These are phyloP conservation scores for Drosophila orena DNA, from an alignment of 1,140 invertebrate genomes.

Conservation along the genomic window DNA sequence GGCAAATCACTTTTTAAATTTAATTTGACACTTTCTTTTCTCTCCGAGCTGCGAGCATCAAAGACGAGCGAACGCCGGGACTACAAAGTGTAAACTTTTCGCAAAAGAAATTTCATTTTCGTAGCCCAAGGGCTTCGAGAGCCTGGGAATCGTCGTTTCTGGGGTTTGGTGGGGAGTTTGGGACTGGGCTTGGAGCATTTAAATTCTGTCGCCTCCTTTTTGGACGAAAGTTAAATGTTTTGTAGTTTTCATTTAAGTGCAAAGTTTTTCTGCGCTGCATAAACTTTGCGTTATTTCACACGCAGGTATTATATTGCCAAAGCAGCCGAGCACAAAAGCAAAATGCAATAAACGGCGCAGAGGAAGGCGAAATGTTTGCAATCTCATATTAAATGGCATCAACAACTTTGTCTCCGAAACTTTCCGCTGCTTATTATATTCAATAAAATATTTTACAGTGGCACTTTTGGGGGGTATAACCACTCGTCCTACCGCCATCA, in stretches of 20 bases:
- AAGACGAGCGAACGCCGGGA: conserved; percentile 50
- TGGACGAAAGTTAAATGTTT: conserved; percentile 72
- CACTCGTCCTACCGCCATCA: background rate
- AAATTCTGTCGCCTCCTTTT: conserved; percentile 58
- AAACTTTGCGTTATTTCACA: conserved; percentile 81
- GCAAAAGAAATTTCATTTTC: conserved; percentile 72
- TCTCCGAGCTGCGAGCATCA: conserved; percentile 53
- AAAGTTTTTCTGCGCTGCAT: conserved; percentile 74
- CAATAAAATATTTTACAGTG: conserved; percentile 82
- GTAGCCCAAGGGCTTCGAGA: conserved; percentile 44
- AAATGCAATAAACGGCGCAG: conserved; percentile 63
- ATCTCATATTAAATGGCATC: conserved; percentile 77
- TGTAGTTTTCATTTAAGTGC: conserved; percentile 79
- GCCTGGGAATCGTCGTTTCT: background rate
- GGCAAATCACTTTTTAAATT: conserved; percentile 82
- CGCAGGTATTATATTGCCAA: conserved; percentile 77
- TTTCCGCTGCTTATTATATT: conserved; percentile 79
- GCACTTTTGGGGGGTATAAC: conserved; percentile 62
- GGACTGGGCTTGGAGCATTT: conserved; percentile 57
- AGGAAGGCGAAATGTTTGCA: conserved; percentile 59
- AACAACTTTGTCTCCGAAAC: conserved; percentile 77
- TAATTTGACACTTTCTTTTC: conserved; percentile 78
- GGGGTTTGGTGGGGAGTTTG: too few species aligned
- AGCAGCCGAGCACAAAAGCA: conserved; percentile 62
- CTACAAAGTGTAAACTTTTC: conserved; percentile 76